Conservation (phyloP, 2,888 invertebrate genomes). For the Drosophila formosana region DNA sequence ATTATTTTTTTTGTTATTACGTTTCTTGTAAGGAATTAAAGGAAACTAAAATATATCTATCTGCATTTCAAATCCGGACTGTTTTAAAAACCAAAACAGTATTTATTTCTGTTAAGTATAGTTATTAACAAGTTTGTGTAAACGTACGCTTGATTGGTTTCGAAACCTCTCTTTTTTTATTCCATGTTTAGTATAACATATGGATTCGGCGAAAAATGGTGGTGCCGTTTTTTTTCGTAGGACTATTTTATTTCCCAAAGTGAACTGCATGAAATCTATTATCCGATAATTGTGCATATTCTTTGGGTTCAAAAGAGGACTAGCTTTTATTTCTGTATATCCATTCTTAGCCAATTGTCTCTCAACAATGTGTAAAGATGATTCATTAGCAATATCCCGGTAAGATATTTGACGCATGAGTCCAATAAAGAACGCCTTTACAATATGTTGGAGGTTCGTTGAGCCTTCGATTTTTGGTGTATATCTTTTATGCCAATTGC, state of each 20-base stretch:
- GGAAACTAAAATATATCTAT: too few species aligned
- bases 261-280: constrained; percentile 89
- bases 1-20: too few species aligned
- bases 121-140: constrained; percentile 51
- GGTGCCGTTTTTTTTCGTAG: constrained; percentile 88
- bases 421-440: constrained; percentile 97
- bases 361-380: constrained; percentile 95
- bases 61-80: neutral
- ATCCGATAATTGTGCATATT: constrained; percentile 89
- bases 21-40: too few species aligned
- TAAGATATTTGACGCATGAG: constrained; percentile 95
- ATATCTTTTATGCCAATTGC: constrained; percentile 95
- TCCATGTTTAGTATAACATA: constrained; percentile 88
- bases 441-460: constrained; percentile 92
- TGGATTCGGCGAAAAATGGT: constrained; percentile 89
- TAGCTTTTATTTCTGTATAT: constrained; percentile 93
- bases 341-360: constrained; percentile 90
- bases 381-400: constrained; percentile 94
- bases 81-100: neutral
- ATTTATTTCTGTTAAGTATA: constrained; percentile 10
- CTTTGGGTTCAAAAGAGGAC: constrained; percentile 88
- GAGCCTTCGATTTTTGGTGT: constrained; percentile 95
- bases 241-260: constrained; percentile 90
- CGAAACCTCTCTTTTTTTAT: constrained; percentile 89
- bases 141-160: constrained; percentile 89